These are phyloP conservation scores for Meghimatium bilineatum DNA, from an alignment of 2,888 invertebrate species.

Conservation along the genomic window DNA sequence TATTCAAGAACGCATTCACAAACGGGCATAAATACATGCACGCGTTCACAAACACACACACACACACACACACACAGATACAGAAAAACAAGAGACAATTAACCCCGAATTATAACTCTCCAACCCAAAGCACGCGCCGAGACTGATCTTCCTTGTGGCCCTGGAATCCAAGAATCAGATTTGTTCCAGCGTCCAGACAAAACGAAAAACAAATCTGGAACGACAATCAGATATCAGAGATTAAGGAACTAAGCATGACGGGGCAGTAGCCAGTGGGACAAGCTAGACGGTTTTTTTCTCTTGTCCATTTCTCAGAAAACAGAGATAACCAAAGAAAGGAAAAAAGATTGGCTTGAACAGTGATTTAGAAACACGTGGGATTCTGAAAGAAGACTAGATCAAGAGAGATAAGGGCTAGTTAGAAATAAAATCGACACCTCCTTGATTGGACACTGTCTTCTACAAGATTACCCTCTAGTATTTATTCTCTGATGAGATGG, in stretches of 20 bases:
- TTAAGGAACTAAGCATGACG: not conserved
- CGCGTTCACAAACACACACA: not conserved
- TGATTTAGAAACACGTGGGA: not conserved
- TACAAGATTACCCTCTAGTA: constrained; percentile 7
- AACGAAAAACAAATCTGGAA: constrained; percentile 31
- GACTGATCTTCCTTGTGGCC: constrained; percentile 5
- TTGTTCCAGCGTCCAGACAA: constrained; percentile 8
- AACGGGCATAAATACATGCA: not conserved
- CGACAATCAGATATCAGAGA: constrained; percentile 34
- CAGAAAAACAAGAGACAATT: constrained; percentile 5
- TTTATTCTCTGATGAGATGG: constrained; percentile 16
- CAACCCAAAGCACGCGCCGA: constrained; percentile 19
- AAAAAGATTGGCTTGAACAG: not conserved
- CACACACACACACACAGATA: not conserved
- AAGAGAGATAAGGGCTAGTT: not conserved
- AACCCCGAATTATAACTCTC: constrained; percentile 28
- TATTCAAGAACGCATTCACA: not conserved
- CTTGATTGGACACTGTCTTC: constrained; percentile 7
- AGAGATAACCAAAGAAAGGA: not conserved
- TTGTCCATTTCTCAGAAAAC: not conserved
- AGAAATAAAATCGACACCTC: constrained; percentile 16
- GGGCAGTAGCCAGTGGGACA: not conserved
- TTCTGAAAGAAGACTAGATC: not conserved
- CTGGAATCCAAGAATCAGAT: not conserved
- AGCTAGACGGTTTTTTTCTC: not conserved